phyloP scores from a whole-genome alignment of 2,113 vertebrate genomes.

The Lepisosteus osseus region DNA sequence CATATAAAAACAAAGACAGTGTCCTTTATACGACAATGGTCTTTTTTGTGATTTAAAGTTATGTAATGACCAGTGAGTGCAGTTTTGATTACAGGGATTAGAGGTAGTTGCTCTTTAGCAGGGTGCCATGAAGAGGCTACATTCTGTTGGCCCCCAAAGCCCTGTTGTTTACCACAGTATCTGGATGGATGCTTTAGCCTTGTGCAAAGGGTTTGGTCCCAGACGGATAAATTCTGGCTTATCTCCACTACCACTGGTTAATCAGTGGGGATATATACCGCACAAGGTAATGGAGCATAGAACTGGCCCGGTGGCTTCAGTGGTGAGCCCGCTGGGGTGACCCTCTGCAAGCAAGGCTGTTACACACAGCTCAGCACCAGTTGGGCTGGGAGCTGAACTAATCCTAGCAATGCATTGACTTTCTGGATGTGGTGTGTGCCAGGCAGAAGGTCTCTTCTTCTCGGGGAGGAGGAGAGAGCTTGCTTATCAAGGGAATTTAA shows the following conservation, averaged over 20 bases:
- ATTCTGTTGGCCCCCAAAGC: not conserved
- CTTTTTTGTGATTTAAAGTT: too few relatives aligned
- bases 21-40: too few relatives aligned
- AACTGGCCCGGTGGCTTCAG: not conserved
- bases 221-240: slow-evolving; percentile 17
- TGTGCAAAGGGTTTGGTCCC: not conserved
- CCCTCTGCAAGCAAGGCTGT: not conserved
- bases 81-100: not conserved
- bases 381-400: not conserved
- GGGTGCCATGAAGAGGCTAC: not conserved
- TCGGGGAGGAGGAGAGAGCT: not conserved
- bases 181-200: slow-evolving; percentile 4
- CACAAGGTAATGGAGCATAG: slow-evolving; percentile 19
- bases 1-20: too few relatives aligned
- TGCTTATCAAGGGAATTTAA: not conserved
- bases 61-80: not conserved
- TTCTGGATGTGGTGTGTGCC: not conserved
- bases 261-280: slow-evolving; percentile 3
- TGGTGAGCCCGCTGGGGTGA: not conserved
- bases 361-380: slow-evolving; percentile 5
- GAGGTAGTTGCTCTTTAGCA: not conserved
- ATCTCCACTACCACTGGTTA: slow-evolving; percentile 18
- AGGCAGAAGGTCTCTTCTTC: not conserved
- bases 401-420: slow-evolving; percentile 5
- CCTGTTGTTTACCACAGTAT: not conserved